Evolutionary conservation across 1,140 invertebrate species (phyloP).

Genomic region (Ceratosolen fusciceps): DNA sequence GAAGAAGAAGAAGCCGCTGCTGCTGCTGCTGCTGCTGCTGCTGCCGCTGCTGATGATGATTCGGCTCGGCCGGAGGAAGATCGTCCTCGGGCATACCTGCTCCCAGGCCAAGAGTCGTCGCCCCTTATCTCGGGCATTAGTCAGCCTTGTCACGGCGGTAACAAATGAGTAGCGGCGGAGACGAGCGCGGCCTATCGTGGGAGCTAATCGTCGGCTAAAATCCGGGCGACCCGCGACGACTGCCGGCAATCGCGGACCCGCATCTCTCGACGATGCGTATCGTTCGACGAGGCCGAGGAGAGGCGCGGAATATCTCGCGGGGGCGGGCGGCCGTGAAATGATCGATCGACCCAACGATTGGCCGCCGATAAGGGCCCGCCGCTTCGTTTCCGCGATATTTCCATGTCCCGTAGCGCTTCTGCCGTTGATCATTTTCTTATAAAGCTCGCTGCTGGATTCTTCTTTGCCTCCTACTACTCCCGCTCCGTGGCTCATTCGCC

Average conservation of each 20-base stretch:
- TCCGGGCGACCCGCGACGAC: not conserved
- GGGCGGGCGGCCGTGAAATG: not conserved
- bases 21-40: too few relatives aligned
- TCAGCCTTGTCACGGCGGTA: conserved; percentile 56
- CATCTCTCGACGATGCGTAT: not conserved
- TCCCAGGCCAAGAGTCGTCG: conserved; percentile 48
- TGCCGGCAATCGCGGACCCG: not conserved
- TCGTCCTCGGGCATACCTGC: conserved; percentile 46
- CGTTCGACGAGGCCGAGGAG: not conserved
- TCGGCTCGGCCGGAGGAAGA: not conserved
- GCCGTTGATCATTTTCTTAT: not conserved
- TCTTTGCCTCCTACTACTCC: too few relatives aligned
- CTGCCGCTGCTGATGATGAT: too few relatives aligned
- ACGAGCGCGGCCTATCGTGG: conserved; percentile 17
- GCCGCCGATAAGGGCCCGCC: not conserved
- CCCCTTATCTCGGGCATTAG: conserved; percentile 57
- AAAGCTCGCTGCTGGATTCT: not conserved
- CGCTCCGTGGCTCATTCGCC: too few relatives aligned
- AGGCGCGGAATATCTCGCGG: not conserved
- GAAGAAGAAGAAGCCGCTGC: too few relatives aligned
- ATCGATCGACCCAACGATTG: not conserved
- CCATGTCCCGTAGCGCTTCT: not conserved
- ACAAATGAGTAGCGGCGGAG: conserved; percentile 57
- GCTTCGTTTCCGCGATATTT: conserved; percentile 1
- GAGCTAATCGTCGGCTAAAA: conserved; percentile 26